A percentile compares a stretch with the other conserved stretches of the same genome.
These are phyloP conservation scores for Rhagonycha fulva DNA, from an alignment of 2,888 invertebrate species.

Conservation along the genomic window DNA sequence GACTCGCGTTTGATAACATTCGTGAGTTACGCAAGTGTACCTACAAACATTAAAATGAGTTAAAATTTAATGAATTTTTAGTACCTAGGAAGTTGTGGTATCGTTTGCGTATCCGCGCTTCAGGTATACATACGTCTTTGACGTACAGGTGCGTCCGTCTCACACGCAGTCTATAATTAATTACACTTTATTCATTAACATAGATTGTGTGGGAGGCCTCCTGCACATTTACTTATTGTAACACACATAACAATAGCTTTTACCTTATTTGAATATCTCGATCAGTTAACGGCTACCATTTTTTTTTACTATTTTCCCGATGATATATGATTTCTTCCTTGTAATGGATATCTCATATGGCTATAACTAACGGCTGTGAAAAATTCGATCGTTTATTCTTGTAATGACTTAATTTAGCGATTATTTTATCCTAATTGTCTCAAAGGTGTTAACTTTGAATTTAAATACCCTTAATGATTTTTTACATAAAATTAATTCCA, in stretches of 20 bases:
- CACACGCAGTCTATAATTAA: slow-evolving; percentile 31
- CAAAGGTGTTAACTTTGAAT: not conserved
- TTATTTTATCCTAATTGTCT: not conserved
- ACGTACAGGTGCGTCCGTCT: slow-evolving; percentile 32
- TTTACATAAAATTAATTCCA: not conserved
- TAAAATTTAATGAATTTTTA: slow-evolving; percentile 15
- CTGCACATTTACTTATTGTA: slow-evolving; percentile 32
- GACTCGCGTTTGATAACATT: not conserved
- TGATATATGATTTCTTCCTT: not conserved
- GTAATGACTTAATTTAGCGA: not conserved
- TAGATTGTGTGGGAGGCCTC: slow-evolving; percentile 32
- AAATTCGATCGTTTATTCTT: not conserved
- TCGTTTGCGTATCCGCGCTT: slow-evolving; percentile 22
- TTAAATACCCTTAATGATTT: not conserved
- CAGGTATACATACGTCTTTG: slow-evolving; percentile 27
- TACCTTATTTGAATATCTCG: slow-evolving; percentile 31
- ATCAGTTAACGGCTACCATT: slow-evolving; percentile 29
- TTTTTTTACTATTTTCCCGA: slow-evolving; percentile 9
- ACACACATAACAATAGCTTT: slow-evolving; percentile 25
- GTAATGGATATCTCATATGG: not conserved
- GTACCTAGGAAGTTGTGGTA: slow-evolving; percentile 10
- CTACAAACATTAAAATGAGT: not conserved
- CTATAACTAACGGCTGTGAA: not conserved
- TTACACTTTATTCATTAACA: slow-evolving; percentile 32
- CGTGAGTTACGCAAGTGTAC: no score